Evolutionary conservation across 1,140 invertebrate species (phyloP), one percentile per base, ranked within the genome.

Genomic region (Meloidogyne exigua): DNA sequence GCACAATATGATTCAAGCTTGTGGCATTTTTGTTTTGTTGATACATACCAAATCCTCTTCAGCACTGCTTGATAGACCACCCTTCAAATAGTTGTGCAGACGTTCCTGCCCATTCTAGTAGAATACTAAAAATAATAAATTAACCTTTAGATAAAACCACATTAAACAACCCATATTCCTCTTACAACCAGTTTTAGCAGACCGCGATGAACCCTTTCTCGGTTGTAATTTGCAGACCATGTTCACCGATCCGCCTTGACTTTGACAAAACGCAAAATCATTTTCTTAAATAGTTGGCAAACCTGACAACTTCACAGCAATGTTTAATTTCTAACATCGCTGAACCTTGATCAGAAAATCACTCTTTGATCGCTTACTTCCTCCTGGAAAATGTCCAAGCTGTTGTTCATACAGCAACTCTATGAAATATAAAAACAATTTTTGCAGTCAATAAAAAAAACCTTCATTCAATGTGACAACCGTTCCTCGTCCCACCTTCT

Each of bases 201-300:
- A 9, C 90, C 90, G 72, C 90, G 84, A 36, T 90, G 78, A 73
- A 90, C 90, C 79, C 97, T 90, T 89, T 99, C 97, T 26, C 97
- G 91, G 89, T 99, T 99, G 88, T 99, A 99, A 89, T 99, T 96
- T 1, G 96, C 96, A 0, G 97, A 99, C 88, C 99, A 99, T 0
- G 97, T 99, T 97, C 97, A 99, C 97, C 97, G 99, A 89, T 99
- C 97, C 0, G 97, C 96, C 88, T 99, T 99, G 92, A 98, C 98
- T 88, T 99, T 99, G 0, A 99, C 96, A 88, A 98, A 99, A 63
- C 97, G 91, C 23, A 99, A 91, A 82, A 99, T 99, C 96, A 99
- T 99, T 88, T 98, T 99, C 89, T 99, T 97, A 84, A 99, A 98
- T 0, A 66, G 94, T 99, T 0, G 97, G 97, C 11, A 99, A 89